Conservation (phyloP, 2,888 invertebrate genomes). For the Beris morrisii region DNA sequence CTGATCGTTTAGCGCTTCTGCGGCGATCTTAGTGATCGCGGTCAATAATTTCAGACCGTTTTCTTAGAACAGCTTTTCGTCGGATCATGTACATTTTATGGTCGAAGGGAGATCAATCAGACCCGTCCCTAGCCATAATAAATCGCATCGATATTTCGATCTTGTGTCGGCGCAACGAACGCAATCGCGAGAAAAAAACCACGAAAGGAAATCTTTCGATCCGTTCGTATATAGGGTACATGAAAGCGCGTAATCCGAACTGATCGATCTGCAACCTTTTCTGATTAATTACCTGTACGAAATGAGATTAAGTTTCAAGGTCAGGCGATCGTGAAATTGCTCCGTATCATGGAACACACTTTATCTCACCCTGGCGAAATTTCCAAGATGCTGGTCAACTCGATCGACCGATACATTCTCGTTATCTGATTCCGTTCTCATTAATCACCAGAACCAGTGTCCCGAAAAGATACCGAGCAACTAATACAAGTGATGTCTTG, state of each 20-base stretch:
- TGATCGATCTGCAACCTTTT: conserved; percentile 26
- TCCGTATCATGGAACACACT: conserved; percentile 16
- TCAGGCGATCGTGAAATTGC: conserved; percentile 19
- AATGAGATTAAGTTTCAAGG: conserved; percentile 28
- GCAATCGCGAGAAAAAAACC: no score
- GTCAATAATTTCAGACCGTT: background rate
- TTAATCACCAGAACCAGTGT: conserved; percentile 24
- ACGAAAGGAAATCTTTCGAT: background rate
- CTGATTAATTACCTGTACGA: conserved; percentile 29
- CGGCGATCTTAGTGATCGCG: background rate
- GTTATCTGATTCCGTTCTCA: conserved; percentile 26
- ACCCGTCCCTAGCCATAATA: conserved; percentile 3
- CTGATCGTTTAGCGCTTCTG: background rate
- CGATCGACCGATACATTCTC: conserved; percentile 12
- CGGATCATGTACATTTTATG: no score
- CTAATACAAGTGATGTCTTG: conserved; percentile 18
- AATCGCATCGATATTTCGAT: conserved; percentile 21
- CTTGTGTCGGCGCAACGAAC: conserved; percentile 7
- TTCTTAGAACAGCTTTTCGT: background rate
- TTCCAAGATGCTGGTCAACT: background rate
- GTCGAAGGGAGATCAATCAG: conserved; percentile 22
- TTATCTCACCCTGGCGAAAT: conserved; percentile 9
- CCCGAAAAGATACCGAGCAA: conserved; percentile 17
- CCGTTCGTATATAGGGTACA: conserved; percentile 6
- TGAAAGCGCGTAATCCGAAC: conserved; percentile 26